A percentile compares a stretch with the other conserved stretches of the same genome.
Conservation (phyloP, 2,797 vertebrate species). For the Paramormyrops hopkinsi region DNA sequence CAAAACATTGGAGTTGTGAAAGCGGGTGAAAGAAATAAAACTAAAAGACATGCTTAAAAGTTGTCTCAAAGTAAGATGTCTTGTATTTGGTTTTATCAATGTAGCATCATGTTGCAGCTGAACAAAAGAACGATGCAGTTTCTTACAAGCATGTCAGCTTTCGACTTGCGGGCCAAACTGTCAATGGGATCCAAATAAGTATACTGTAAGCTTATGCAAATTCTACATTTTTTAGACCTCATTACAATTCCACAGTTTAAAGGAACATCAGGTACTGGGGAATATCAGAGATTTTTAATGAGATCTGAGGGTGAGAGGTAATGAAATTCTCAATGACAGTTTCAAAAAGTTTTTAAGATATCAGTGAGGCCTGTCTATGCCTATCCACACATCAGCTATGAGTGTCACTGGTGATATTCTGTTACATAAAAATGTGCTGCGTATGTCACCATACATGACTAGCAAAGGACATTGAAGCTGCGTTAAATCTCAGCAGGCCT, state of each 20-base stretch:
- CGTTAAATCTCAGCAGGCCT: neutral
- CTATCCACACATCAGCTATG: neutral
- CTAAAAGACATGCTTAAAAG: neutral
- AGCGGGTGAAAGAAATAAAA: neutral
- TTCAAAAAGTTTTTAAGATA: neutral
- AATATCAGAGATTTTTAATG: neutral
- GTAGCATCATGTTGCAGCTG: neutral
- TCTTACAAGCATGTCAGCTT: neutral
- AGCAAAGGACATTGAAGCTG: neutral
- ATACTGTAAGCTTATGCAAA: neutral
- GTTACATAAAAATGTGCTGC: neutral
- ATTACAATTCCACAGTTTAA: neutral
- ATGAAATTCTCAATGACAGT: neutral
- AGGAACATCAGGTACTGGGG: neutral
- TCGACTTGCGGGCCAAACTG: neutral
- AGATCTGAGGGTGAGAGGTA: neutral
- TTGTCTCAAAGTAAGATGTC: neutral
- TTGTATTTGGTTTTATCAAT: neutral
- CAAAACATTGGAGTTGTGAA: neutral
- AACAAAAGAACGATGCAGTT: neutral
- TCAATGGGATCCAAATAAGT: neutral
- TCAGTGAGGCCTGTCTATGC: neutral
- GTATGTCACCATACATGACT: neutral
- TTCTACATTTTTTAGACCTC: neutral
- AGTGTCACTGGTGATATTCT: neutral